phyloP scores from a whole-genome alignment of 2,888 invertebrate genomes.

The Nomada flava region DNA sequence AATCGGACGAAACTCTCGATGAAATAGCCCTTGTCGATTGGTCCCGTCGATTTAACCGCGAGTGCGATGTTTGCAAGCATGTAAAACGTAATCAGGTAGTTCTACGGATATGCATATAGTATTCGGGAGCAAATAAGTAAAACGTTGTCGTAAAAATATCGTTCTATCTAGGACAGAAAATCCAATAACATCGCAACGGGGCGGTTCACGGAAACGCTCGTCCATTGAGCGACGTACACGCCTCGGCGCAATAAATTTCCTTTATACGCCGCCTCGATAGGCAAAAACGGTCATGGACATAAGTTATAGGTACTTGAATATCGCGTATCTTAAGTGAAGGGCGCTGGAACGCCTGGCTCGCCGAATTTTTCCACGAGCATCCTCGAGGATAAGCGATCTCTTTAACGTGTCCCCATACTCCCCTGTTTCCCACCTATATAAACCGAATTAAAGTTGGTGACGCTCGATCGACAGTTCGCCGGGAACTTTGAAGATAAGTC shows the following conservation, averaged over 20 bases:
- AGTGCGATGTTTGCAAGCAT: conserved; percentile 6
- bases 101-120: conserved; percentile 4
- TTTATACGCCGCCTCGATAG: conserved; percentile 77
- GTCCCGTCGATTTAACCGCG: background rate
- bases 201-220: conserved; percentile 54
- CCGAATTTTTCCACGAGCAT: conserved; percentile 55
- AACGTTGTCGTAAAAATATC: conserved; percentile 57
- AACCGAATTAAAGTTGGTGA: conserved; percentile 18
- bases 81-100: conserved; percentile 25
- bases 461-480: conserved; percentile 22
- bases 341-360: conserved; percentile 46
- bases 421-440: background rate
- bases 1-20: background rate
- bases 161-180: conserved; percentile 58
- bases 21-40: background rate
- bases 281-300: conserved; percentile 76
- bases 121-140: conserved; percentile 45
- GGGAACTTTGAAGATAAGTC: background rate
- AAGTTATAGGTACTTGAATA: conserved; percentile 78
- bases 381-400: conserved; percentile 16
- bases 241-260: conserved; percentile 77
- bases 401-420: conserved; percentile 1
- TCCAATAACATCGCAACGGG: conserved; percentile 57
- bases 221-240: conserved; percentile 66
- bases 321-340: conserved; percentile 65